These are phyloP conservation scores for Cyclophora albipunctata DNA, from an alignment of 2,888 invertebrate genomes.

Conservation along the genomic window DNA sequence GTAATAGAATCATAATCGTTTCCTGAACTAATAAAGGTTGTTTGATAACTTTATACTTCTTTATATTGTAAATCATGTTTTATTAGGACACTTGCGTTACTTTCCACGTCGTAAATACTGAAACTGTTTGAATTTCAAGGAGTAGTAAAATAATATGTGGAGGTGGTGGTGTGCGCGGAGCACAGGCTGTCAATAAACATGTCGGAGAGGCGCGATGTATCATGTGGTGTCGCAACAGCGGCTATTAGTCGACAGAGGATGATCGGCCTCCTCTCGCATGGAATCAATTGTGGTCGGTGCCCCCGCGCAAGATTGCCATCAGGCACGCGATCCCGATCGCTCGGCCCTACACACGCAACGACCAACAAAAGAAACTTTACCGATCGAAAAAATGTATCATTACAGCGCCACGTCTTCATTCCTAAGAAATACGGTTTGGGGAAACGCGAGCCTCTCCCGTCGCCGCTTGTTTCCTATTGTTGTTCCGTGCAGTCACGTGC, in stretches of 20 bases:
- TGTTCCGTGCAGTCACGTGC: slow-evolving; percentile 9
- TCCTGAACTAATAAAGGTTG: slow-evolving; percentile 30
- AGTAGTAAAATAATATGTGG: not conserved
- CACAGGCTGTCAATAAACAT: too few species aligned
- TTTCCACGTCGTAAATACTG: too few species aligned
- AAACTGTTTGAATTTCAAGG: slow-evolving; percentile 14
- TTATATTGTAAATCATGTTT: slow-evolving; percentile 25
- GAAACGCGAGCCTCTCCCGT: slow-evolving; percentile 11
- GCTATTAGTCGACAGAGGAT: not conserved
- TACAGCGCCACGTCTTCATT: slow-evolving; percentile 33
- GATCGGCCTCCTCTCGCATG: slow-evolving; percentile 33
- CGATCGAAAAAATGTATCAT: slow-evolving; percentile 47
- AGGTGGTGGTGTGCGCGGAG: too few species aligned
- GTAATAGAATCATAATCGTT: slow-evolving; percentile 23
- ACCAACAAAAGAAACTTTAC: slow-evolving; percentile 56
- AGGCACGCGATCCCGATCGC: slow-evolving; percentile 68
- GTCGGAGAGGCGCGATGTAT: too few species aligned
- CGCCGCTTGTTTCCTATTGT: slow-evolving; percentile 3
- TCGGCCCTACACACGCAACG: slow-evolving; percentile 58
- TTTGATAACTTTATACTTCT: slow-evolving; percentile 13
- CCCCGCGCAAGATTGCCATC: slow-evolving; percentile 59
- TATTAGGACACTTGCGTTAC: slow-evolving; percentile 8
- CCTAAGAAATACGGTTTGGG: slow-evolving; percentile 22
- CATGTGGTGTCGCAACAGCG: not conserved
- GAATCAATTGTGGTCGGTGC: slow-evolving; percentile 66